phyloP scores from a whole-genome alignment of 2,888 invertebrate species.

The Cheilosia pagana region DNA sequence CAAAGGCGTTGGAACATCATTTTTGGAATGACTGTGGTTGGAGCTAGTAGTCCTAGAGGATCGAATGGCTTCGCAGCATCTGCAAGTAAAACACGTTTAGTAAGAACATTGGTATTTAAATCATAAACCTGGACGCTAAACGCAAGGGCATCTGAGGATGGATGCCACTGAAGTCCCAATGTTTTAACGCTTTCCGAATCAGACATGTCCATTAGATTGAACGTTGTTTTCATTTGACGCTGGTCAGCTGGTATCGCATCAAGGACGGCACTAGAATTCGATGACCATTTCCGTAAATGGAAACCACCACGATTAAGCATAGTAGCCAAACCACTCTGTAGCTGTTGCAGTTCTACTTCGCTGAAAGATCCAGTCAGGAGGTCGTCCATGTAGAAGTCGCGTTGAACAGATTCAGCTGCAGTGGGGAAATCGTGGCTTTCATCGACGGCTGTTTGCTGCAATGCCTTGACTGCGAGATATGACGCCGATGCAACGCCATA shows the following conservation, averaged over 20 bases:
- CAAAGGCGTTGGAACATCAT: slow-evolving; percentile 1
- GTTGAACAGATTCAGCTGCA: slow-evolving; percentile 18
- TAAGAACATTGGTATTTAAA: too few relatives aligned
- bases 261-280: slow-evolving; percentile 1
- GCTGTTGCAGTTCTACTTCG: background rate
- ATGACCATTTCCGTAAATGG: slow-evolving; percentile 24
- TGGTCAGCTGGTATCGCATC: slow-evolving; percentile 10
- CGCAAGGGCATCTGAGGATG: background rate
- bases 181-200: slow-evolving; percentile 1
- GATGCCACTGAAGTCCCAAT: slow-evolving; percentile 13
- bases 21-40: background rate
- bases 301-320: slow-evolving; percentile 11
- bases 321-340: background rate
- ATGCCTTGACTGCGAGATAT: too few relatives aligned
- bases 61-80: too few relatives aligned
- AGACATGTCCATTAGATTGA: background rate
- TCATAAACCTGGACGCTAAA: too few relatives aligned
- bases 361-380: slow-evolving; percentile 7
- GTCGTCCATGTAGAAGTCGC: slow-evolving; percentile 25
- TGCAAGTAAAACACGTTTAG: too few relatives aligned
- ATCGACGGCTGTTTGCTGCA: background rate
- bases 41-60: too few relatives aligned
- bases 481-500: too few relatives aligned
- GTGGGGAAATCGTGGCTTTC: slow-evolving; percentile 5
- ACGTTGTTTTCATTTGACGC: background rate